These are phyloP conservation scores for Pangasianodon hypophthalmus DNA, from an alignment of 2,113 vertebrate species.

Conservation along the genomic window DNA sequence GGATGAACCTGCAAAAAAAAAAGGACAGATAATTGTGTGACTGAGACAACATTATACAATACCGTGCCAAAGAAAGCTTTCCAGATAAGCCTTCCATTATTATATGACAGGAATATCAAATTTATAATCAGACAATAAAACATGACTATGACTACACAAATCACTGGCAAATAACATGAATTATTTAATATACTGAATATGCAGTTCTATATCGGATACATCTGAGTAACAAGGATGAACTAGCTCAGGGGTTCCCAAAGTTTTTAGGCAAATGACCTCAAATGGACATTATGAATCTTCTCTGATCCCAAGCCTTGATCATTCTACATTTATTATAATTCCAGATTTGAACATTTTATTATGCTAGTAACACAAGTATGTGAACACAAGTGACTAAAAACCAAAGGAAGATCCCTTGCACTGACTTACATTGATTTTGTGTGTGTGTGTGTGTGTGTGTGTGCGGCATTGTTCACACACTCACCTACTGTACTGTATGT, in stretches of 20 bases:
- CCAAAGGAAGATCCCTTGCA: neutral
- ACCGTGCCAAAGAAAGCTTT: neutral
- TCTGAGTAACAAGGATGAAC: neutral
- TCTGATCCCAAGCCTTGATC: neutral
- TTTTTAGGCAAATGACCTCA: neutral
- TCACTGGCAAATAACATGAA: neutral
- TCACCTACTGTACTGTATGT: neutral
- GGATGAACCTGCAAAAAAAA: constrained; percentile 84
- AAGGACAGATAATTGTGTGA: neutral
- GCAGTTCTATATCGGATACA: neutral
- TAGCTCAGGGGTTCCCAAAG: neutral
- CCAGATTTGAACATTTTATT: neutral
- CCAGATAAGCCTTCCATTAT: neutral
- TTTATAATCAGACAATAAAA: neutral
- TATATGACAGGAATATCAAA: neutral
- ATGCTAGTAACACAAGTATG: neutral
- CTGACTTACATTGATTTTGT: neutral
- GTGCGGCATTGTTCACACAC: neutral
- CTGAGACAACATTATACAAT: neutral
- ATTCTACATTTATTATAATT: neutral
- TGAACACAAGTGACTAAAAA: neutral
- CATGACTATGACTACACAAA: too few species aligned
- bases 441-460: neutral
- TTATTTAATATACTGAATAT: neutral
- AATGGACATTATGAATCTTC: neutral